phyloP scores from a whole-genome alignment of 2,797 vertebrate genomes.

The Centroberyx gerrardi region DNA sequence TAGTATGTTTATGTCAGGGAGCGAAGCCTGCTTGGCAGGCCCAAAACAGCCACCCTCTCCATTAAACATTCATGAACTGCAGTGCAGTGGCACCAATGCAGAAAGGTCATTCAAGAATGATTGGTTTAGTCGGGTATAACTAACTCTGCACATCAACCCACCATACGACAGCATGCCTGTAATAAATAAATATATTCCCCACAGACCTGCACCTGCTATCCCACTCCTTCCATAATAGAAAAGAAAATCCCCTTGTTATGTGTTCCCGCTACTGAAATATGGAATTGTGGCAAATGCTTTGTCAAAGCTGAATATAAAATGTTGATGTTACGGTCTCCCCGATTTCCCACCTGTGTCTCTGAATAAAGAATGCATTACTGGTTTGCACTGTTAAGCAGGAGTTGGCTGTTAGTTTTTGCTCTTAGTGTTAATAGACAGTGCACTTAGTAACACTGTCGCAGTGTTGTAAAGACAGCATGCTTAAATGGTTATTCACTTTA shows the following conservation, averaged over 20 bases:
- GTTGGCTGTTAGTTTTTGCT: neutral
- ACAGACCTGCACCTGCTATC: constrained; percentile 53
- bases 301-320: constrained; percentile 12
- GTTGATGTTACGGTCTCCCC: neutral
- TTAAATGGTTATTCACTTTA: constrained; percentile 59
- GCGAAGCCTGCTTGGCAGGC: constrained; percentile 70
- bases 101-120: constrained; percentile 82
- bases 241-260: constrained; percentile 48
- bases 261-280: constrained; percentile 38
- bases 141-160: constrained; percentile 45
- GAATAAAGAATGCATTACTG: constrained; percentile 3
- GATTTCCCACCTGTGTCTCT: constrained; percentile 18
- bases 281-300: constrained; percentile 41
- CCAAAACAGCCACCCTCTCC: constrained; percentile 71
- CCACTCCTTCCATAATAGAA: constrained; percentile 50
- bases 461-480: constrained; percentile 30
- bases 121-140: constrained; percentile 63
- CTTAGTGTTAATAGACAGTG: constrained; percentile 22
- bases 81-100: constrained; percentile 75
- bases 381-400: neutral
- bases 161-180: constrained; percentile 34
- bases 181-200: constrained; percentile 68
- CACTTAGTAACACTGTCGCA: constrained; percentile 30
- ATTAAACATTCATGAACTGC: constrained; percentile 86
- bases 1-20: constrained; percentile 72